A percentile compares a stretch with the other conserved stretches of the same genome.
Evolutionary conservation across 1,140 invertebrate species (phyloP).

Genomic region (Hyles vespertilio): DNA sequence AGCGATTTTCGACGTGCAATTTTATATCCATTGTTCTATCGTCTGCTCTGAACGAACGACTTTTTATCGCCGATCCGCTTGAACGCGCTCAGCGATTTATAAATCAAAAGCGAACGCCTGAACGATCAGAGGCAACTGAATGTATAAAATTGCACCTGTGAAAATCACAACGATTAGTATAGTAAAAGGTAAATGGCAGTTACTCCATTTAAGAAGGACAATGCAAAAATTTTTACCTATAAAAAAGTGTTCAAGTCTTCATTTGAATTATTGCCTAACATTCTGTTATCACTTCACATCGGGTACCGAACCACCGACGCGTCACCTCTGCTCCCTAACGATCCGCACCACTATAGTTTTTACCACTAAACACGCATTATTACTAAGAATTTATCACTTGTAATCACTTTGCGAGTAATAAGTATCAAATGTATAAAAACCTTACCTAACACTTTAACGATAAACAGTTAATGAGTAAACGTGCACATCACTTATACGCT

Average conservation of each 20-base stretch:
- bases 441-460: constrained; percentile 64
- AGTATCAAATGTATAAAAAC: constrained; percentile 75
- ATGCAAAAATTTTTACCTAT: constrained; percentile 71
- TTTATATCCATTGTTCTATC: constrained; percentile 1
- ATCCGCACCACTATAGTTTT: constrained; percentile 68
- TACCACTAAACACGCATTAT: constrained; percentile 62
- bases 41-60: no score
- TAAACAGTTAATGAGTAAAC: constrained; percentile 67
- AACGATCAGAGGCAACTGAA: no score
- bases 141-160: background rate
- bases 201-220: constrained; percentile 51
- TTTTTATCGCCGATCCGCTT: no score
- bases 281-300: constrained; percentile 13
- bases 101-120: no score
- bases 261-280: constrained; percentile 57
- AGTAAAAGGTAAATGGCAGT: constrained; percentile 69
- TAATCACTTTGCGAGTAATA: constrained; percentile 74
- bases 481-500: constrained; percentile 66
- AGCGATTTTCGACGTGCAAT: background rate
- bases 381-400: constrained; percentile 70
- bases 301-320: background rate
- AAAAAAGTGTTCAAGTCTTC: constrained; percentile 68
- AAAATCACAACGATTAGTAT: constrained; percentile 39
- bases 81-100: no score
- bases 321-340: constrained; percentile 28